Conservation (phyloP, 2,888 invertebrate species). For the Macropis europaea region DNA sequence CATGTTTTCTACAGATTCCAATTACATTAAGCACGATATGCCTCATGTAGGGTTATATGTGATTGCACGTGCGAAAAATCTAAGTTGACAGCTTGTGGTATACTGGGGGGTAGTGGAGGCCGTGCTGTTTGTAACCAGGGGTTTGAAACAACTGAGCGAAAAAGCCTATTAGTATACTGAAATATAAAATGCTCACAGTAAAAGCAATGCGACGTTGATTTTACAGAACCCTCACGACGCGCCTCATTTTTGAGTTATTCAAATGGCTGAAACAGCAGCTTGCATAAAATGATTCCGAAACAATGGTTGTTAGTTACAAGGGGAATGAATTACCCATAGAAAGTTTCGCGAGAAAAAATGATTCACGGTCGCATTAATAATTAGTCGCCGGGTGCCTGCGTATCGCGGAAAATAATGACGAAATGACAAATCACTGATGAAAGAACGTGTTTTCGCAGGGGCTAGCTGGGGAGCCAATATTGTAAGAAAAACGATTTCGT, state of each 20-base stretch:
- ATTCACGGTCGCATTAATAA: constrained; percentile 9
- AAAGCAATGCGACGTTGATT: background rate
- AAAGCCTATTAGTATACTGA: constrained; percentile 30
- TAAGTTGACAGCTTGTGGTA: constrained; percentile 57
- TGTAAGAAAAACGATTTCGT: constrained; percentile 59
- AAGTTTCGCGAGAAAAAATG: background rate
- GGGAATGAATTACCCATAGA: background rate
- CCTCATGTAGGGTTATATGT: constrained; percentile 22
- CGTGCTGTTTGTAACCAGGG: constrained; percentile 18
- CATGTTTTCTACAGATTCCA: constrained; percentile 39
- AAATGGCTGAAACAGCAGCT: background rate
- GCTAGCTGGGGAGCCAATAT: constrained; percentile 43
- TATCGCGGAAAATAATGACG: constrained; percentile 7
- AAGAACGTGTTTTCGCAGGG: constrained; percentile 37
- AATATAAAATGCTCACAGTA: constrained; percentile 20
- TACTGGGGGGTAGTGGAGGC: constrained; percentile 43
- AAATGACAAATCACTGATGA: constrained; percentile 21
- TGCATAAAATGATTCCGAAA: background rate
- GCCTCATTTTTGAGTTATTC: background rate
- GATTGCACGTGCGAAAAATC: constrained; percentile 51
- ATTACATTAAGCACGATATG: constrained; percentile 27
- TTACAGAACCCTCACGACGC: background rate
- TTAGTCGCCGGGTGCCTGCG: background rate
- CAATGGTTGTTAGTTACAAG: background rate
- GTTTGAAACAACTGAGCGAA: constrained; percentile 8